Base-by-base conservation (phyloP, 2,113 vertebrate species). In the Holacanthus passer region DNA sequence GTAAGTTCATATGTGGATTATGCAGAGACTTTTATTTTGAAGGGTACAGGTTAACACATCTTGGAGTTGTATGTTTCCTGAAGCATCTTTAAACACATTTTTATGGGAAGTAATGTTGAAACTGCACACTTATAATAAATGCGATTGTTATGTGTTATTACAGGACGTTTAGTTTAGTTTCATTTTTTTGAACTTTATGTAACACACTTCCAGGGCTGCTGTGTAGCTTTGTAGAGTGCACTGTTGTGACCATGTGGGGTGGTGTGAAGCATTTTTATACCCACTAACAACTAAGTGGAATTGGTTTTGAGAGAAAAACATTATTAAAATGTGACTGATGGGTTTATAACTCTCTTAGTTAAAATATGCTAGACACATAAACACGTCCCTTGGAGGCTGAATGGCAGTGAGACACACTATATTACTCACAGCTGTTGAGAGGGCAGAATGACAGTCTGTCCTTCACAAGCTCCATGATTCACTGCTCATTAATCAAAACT, bases 401-500 rank as follows among this genome's bases (percentile, higher is more conserved):
- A 29, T 14, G 22, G 50, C 13, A 48, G 14, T 55, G 47, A 31
- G 39, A 63, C 19, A 53, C 19, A 58, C 12, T 19, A 1, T n/a
- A 73, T 70, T 39, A 58, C 56, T 64, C 64, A 35, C 68, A 41
- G 39, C 65, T 45, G 41, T 14, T 41, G 50, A 71, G 64, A 48
- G 32, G 5, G 7, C 50, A 48, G 19, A 39, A 50, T 43, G 52
- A 66, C 22, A 39, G 67, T 39, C 39, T 20, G 62, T 68, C 65
- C 32, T 75, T 65, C 58, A 65, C 66, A 35, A 22, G 59, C 65
- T 32, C 50, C 43, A 3, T 66, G 59, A 80, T 39, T 76, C 71
- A 71, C 24, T 17, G 66, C 63, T 68, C 66, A 58, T 65, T 76
- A 73, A 60, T 85, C 43, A 58, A 35, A 58, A 43, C 29, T 12